Base-by-base conservation (phyloP, 2,888 invertebrate genomes). In the Agriopis leucophaearia region DNA sequence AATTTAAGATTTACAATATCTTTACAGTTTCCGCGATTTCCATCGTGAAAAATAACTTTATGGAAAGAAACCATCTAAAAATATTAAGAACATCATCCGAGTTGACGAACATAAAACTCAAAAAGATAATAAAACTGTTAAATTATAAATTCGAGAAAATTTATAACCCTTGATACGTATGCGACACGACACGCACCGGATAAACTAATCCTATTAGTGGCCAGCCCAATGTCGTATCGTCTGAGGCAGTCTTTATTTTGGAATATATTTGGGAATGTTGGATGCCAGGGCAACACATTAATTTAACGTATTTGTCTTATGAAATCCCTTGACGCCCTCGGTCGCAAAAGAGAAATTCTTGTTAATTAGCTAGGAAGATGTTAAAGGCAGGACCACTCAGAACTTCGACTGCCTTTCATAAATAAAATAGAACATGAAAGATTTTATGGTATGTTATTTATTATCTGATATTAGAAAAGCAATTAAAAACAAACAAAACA, bases 231-330 rank as follows among this genome's bases (percentile, higher is more conserved):
- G 72, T 66, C 74, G 70, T 50, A 48, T 64, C 62, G 65, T 65
- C 69, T 69, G 65, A 62, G 55, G 51, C 59, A 64, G 59, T 60
- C 59, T 68, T 61, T 84, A 82, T 82, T 86, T 81, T 80, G 78
- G 80, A 85, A 83, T 87, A 85, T 85, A 86, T 87, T 86, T 85
- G 84, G 83, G 81, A 80, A 85, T 86, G 64, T 56, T 44, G 61
- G 52, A 51, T 60, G 82, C 79, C 63, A 50, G 48, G 47, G 38
- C 64, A 63, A 50, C 67, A 44, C 59, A 64, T 60, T 60, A 56
- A 64, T 69, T 64, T 51, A 55, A 60, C 60, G 55, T 58, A 64
- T 64, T 65, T 65, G 57, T 69, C 64, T 65, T 61, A 58, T 54
- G 61, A 69, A 69, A 65, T 64, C 57, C 57, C 44, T 54, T 48